phyloP scores from a whole-genome alignment of 2,113 vertebrate species.

The Mystacornis crossleyi region DNA sequence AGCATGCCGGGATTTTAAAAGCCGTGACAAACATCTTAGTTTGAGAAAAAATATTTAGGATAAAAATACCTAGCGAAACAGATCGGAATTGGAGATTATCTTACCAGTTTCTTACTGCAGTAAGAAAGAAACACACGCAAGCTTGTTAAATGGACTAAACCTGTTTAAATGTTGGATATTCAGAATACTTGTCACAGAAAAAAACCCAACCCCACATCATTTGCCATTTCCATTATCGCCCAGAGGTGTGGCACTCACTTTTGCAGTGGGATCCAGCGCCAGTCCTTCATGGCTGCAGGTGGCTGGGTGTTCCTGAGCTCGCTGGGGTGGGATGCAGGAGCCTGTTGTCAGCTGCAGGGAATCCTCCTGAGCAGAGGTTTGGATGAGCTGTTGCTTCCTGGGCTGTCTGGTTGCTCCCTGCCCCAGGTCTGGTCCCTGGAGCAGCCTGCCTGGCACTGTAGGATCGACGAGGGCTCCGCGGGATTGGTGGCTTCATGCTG shows the following conservation, averaged over 20 bases:
- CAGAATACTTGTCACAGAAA: not conserved
- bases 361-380: not conserved
- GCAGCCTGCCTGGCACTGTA: slow-evolving; percentile 95
- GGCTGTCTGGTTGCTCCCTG: not conserved
- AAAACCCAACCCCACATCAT: not conserved
- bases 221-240: not conserved
- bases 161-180: not conserved
- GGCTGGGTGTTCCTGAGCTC: not conserved
- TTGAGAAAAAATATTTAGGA: not conserved
- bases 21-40: rapidly evolving
- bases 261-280: slow-evolving; percentile 79
- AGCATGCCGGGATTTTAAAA: not conserved
- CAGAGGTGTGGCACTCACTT: slow-evolving; percentile 69
- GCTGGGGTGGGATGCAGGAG: not conserved
- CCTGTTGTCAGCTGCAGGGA: not conserved
- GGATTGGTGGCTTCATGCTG: slow-evolving; percentile 93
- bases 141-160: not conserved
- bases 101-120: not conserved
- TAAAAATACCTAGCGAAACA: not conserved
- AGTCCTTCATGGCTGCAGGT: slow-evolving; percentile 75
- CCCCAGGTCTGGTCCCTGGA: slow-evolving; percentile 95
- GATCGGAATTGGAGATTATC: not conserved
- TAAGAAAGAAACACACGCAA: not conserved
- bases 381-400: not conserved
- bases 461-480: slow-evolving; percentile 95